Base-by-base conservation (phyloP, 2,888 invertebrate genomes). In the Thereva unica region DNA sequence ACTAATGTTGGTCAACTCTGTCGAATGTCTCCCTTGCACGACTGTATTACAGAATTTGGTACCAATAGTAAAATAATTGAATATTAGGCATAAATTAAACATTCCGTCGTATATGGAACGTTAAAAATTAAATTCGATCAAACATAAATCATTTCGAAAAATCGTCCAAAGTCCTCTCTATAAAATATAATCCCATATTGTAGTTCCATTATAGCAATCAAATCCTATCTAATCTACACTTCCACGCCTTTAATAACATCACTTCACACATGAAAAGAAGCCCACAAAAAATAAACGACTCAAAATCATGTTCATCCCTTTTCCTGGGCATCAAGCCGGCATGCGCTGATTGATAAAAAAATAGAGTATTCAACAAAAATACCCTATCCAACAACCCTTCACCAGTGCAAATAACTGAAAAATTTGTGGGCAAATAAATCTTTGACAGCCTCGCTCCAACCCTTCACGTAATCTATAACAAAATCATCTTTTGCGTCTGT, bases 391-490 rank as follows among this genome's bases (percentile, higher is more conserved):
- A 9, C 53, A 64, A 64, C 64, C 64, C 64, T 64, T 53, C 10
- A 9, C 38, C 35, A 12, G 5, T 37, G 50, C 53, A 53, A 64
- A 64, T 42, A 52, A 45, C 50, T 64, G 10, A 69, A 67, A 69
- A 69, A 69, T 69, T 69, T 69, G 69, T 69, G 69, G 69, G 67
- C 69, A 69, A 69, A 69, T 69, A 69, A 67, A 67, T 40, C 63
- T 54, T 54, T 63, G 66, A 52, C 56, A 68, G 53, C 50, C 61
- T 50, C 50, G 40, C 42, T 50, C 45, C 61, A 53, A 53, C 41
- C 50, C 61, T 50, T 61, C 40, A 61, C 50, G 61, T 50, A 56
- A 56, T 53, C 34, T 56, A 23, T 56, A 56, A 10, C 41, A 37
- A n/a, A 40, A 50, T 50, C 45, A 5, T 5, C 23, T 45, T 34